Evolutionary conservation across 2,888 invertebrate genomes (phyloP).

Genomic region (Epistrophe grossulariae): DNA sequence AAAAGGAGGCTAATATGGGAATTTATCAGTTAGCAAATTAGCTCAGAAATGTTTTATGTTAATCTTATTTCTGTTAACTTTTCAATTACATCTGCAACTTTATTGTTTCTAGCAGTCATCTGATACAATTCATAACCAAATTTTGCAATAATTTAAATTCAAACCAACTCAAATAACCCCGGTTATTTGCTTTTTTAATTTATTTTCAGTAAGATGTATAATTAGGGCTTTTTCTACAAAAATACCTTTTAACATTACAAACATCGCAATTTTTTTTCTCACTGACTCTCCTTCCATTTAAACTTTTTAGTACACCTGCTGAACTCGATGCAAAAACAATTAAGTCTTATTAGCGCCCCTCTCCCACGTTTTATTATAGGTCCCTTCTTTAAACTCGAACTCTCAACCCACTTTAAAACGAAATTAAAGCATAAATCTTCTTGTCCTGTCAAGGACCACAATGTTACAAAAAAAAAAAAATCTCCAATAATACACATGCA

Average conservation of each 20-base stretch:
- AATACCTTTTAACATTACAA: not conserved
- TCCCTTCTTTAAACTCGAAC: not conserved
- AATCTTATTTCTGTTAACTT: too few relatives aligned
- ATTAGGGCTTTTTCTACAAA: too few relatives aligned
- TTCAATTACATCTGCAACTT: too few relatives aligned
- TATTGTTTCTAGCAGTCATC: too few relatives aligned
- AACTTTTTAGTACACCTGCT: not conserved
- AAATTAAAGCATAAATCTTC: constrained; percentile 55
- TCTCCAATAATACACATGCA: not conserved
- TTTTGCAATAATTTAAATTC: too few relatives aligned
- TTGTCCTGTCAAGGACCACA: constrained; percentile 50
- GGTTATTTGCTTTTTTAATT: too few relatives aligned
- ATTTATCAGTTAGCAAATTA: too few relatives aligned
- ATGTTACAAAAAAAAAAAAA: constrained; percentile 14
- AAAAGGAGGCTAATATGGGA: too few relatives aligned
- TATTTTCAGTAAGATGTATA: too few relatives aligned
- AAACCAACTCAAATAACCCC: too few relatives aligned
- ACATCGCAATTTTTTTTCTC: not conserved
- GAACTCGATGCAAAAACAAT: constrained; percentile 1
- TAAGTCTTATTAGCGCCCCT: not conserved
- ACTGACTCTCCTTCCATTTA: not conserved
- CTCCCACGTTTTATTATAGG: not conserved
- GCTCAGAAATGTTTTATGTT: too few relatives aligned
- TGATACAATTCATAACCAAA: too few relatives aligned
- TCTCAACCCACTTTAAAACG: constrained; percentile 14